These are phyloP conservation scores for Meloidogyne chitwoodi DNA, from an alignment of 1,140 invertebrate genomes.

Conservation along the genomic window DNA sequence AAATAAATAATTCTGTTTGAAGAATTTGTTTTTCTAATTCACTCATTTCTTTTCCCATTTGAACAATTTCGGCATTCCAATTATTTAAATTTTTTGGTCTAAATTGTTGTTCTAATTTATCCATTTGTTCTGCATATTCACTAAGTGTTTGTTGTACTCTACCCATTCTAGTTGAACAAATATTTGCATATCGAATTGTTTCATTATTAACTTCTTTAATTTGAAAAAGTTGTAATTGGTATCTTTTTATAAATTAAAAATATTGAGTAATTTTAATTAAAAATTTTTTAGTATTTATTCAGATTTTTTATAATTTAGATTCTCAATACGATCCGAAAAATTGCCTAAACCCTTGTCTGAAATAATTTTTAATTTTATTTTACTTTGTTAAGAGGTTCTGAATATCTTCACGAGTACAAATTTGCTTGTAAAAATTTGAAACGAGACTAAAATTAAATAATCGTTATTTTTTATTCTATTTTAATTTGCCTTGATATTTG, in stretches of 20 bases:
- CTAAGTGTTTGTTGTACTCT: conserved; percentile 35
- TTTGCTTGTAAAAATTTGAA: not conserved
- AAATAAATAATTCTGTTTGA: not conserved
- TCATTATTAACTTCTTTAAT: conserved; percentile 30
- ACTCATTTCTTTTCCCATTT: not conserved
- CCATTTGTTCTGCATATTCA: conserved; percentile 23
- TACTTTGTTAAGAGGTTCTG: conserved; percentile 7
- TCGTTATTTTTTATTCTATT: too few species aligned
- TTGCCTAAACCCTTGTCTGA: too few species aligned
- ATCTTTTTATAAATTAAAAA: conserved; percentile 9
- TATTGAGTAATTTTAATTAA: not conserved
- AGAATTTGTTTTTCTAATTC: not conserved
- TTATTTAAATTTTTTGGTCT: not conserved
- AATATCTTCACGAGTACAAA: not conserved
- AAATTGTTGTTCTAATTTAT: conserved; percentile 10
- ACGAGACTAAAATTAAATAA: not conserved
- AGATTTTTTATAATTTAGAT: too few species aligned
- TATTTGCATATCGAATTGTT: conserved; percentile 26
- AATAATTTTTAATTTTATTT: too few species aligned
- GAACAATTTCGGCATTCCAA: not conserved
- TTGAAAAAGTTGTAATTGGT: conserved; percentile 33
- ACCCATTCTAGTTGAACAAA: conserved; percentile 36
- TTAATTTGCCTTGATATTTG: not conserved
- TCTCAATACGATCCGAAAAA: too few species aligned
- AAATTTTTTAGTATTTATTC: too few species aligned